Evolutionary conservation across 2,113 vertebrate species (phyloP).

Genomic region (Brienomyrus longianalis): DNA sequence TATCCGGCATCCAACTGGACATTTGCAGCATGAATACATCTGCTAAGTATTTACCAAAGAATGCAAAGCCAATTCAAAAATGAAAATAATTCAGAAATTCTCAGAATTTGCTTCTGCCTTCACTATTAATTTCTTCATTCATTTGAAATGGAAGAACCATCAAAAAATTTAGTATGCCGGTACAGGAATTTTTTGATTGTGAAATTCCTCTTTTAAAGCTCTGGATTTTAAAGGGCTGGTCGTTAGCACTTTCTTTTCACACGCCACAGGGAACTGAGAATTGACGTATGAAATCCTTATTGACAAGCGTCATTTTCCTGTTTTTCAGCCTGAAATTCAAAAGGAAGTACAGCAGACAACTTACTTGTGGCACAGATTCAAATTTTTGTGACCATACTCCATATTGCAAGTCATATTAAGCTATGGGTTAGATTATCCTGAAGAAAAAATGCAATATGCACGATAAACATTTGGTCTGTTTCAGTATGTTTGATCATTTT

Average conservation of each 20-base stretch:
- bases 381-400: not conserved
- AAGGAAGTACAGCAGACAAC: not conserved
- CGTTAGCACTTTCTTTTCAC: not conserved
- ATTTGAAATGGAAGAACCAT: not conserved
- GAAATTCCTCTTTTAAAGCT: not conserved
- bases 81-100: not conserved
- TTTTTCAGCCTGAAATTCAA: not conserved
- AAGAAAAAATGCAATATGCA: not conserved
- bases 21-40: constrained; percentile 10
- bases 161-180: not conserved
- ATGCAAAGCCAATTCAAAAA: not conserved
- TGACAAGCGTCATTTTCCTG: not conserved
- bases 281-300: not conserved
- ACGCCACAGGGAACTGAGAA: not conserved
- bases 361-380: not conserved
- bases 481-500: not conserved
- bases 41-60: constrained; percentile 3
- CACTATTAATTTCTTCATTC: not conserved
- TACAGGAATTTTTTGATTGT: not conserved
- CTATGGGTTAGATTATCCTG: not conserved
- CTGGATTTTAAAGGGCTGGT: not conserved
- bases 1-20: not conserved
- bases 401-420: not conserved
- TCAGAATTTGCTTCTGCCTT: not conserved
- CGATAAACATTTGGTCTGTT: not conserved